Base-by-base conservation (phyloP, 2,888 invertebrate species). In the Pollenia amentaria region DNA sequence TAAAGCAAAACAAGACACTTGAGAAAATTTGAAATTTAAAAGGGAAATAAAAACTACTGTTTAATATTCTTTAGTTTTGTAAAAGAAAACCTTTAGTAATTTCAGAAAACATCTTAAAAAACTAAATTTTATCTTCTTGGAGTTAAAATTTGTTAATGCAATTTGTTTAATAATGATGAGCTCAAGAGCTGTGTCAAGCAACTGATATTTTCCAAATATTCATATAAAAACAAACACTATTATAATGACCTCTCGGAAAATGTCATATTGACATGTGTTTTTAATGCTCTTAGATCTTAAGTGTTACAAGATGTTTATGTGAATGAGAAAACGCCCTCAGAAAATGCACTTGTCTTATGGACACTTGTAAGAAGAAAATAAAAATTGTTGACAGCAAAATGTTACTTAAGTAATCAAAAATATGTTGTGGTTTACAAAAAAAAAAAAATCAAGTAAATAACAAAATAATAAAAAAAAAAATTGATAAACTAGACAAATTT, bases 181-280 rank as follows among this genome's bases (percentile, higher is more conserved):
- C 10, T 38, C 16, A 60, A 62, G 48, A 48, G 16, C 4, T 42
- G 18, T 40, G 8, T 38, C 46, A 62, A 40, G 16, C 51, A 51
- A 16, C 16, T 51, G 51, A 51, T 42, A 12, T 10, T 6, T 64
- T 16, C 12, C 4, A 38, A 62, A 51, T 11, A 51, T 51, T 11
- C 29, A 51, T 38, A 29, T 29, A 29, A 69, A 51, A 3, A 1
- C 3, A 29, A 16, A 51, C 4, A 29, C 38, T n/a, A 14, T 70
- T 53, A 53, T 18, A 3, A 18, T 18, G 29, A 29, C 29, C 16
- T 40, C 18, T 6, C 38, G 11, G 3, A 10, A n/a, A 16, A n/a
- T 48, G 46, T 73, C 73, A 75, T 75, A 21, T 14, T 51, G 62
- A 10, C 62, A 75, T 48, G 14, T 75, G 73, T 62, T 48, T 60